These are phyloP conservation scores for Bovichtus variegatus DNA, from an alignment of 2,797 vertebrate genomes.

Conservation along the genomic window DNA sequence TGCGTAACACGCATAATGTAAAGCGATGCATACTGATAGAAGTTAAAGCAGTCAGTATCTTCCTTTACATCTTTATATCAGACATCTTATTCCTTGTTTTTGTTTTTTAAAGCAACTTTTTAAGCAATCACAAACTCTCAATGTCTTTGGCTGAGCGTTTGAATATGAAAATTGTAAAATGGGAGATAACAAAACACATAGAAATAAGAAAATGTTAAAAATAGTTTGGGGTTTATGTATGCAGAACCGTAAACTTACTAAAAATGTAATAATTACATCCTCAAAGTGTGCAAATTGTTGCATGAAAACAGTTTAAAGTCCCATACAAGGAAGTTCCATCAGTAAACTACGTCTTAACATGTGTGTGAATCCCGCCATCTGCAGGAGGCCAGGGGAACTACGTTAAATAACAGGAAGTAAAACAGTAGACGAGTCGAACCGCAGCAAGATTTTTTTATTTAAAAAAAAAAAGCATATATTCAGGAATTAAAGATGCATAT, in stretches of 20 bases:
- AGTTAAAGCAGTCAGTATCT: background rate
- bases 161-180: background rate
- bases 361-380: slow-evolving; percentile 52
- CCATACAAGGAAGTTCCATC: background rate
- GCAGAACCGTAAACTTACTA: background rate
- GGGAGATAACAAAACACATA: background rate
- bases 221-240: background rate
- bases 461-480: slow-evolving; percentile 79
- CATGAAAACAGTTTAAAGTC: background rate
- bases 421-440: slow-evolving; percentile 42
- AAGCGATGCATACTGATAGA: background rate
- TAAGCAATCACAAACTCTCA: background rate
- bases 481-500: slow-evolving; percentile 81
- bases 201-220: background rate
- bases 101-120: too few relatives aligned
- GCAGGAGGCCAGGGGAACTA: slow-evolving; percentile 37
- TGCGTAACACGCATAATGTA: background rate
- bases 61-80: background rate
- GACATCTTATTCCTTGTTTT: too few relatives aligned
- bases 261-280: background rate
- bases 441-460: slow-evolving; percentile 80
- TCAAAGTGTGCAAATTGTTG: background rate
- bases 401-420: background rate
- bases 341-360: background rate
- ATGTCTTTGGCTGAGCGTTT: background rate